phyloP scores from a whole-genome alignment of 1,140 invertebrate species.

The Papilio xuthus region DNA sequence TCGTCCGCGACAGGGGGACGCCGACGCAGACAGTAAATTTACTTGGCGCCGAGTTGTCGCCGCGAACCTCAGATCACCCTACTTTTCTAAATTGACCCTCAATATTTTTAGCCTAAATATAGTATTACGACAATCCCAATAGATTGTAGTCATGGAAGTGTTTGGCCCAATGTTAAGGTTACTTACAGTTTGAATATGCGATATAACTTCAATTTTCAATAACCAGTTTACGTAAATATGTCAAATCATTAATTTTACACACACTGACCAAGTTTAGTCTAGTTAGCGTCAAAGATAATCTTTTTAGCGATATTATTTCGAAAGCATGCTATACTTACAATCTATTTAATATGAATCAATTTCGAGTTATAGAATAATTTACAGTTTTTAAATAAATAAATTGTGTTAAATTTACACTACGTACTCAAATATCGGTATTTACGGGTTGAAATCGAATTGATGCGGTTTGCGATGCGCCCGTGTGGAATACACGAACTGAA shows the following conservation, averaged over 20 bases:
- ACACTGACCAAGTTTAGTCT: too few relatives aligned
- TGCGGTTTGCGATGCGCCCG: constrained; percentile 37
- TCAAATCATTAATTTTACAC: not conserved
- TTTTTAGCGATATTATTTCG: not conserved
- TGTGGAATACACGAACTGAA: constrained; percentile 23
- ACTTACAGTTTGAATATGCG: not conserved
- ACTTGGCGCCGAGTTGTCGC: constrained; percentile 23
- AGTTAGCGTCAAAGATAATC: too few relatives aligned
- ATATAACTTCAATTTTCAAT: not conserved
- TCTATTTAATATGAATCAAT: not conserved
- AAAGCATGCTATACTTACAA: not conserved
- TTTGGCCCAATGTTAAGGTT: not conserved
- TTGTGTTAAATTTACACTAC: not conserved
- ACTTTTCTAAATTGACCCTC: constrained; percentile 9
- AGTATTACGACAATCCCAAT: not conserved
- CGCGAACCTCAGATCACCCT: constrained; percentile 1
- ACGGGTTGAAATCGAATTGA: constrained; percentile 43
- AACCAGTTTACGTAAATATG: not conserved
- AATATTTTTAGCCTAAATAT: not conserved
- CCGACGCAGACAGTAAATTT: constrained; percentile 13
- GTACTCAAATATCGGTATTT: constrained; percentile 36
- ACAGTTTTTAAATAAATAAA: not conserved
- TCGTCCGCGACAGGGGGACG: constrained; percentile 27
- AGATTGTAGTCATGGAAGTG: not conserved
- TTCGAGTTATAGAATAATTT: not conserved